These are phyloP conservation scores for Laothoe populi DNA, from an alignment of 2,888 invertebrate genomes.

Conservation along the genomic window DNA sequence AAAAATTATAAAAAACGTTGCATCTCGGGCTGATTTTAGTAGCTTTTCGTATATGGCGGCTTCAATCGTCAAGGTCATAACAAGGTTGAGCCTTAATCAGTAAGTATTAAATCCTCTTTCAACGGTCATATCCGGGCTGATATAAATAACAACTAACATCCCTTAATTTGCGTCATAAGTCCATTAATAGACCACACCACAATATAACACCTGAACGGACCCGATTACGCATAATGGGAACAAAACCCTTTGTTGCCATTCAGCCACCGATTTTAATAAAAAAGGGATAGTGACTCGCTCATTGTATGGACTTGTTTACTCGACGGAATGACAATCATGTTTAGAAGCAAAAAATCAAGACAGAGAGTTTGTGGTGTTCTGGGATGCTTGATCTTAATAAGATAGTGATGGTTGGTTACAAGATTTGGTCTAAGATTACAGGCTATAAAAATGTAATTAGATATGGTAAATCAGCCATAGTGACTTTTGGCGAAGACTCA, in stretches of 20 bases:
- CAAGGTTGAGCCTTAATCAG: too few relatives aligned
- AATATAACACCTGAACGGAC: constrained; percentile 80
- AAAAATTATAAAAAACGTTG: too few relatives aligned
- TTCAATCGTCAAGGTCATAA: too few relatives aligned
- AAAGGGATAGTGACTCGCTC: constrained; percentile 72
- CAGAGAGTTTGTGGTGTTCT: not conserved
- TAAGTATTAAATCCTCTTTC: not conserved
- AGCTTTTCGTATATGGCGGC: too few relatives aligned
- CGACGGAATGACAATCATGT: constrained; percentile 74
- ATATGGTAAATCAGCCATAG: too few relatives aligned
- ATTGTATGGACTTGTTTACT: constrained; percentile 77
- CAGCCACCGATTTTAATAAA: constrained; percentile 79
- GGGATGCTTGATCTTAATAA: not conserved
- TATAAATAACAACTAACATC: constrained; percentile 15
- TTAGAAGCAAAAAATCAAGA: constrained; percentile 66
- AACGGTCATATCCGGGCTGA: not conserved
- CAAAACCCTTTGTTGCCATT: constrained; percentile 75
- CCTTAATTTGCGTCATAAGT: constrained; percentile 26
- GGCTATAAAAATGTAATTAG: not conserved
- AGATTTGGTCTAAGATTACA: not conserved
- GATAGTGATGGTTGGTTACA: not conserved
- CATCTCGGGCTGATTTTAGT: too few relatives aligned
- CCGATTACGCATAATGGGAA: constrained; percentile 76
- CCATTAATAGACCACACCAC: constrained; percentile 63
- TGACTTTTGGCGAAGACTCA: too few relatives aligned